Percentiles rank a stretch among this genome's conserved stretches.
Evolutionary conservation across 2,888 invertebrate species (phyloP).

Genomic region (Lasioglossum zephyrum): DNA sequence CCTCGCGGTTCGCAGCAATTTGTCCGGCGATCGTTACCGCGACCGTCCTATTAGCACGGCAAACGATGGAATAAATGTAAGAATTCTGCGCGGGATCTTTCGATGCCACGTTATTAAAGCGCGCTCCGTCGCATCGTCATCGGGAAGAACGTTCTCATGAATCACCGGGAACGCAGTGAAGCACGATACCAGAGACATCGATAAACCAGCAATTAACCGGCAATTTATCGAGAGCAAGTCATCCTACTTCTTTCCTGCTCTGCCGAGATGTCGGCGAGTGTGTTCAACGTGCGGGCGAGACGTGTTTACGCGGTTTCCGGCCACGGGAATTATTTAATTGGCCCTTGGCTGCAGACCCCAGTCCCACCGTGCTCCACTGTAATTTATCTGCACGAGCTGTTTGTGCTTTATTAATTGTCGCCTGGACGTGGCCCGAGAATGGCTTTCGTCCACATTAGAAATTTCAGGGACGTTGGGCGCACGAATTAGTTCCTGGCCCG

Average conservation of each 20-base stretch:
- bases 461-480: background rate
- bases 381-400: background rate
- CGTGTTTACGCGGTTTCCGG: background rate
- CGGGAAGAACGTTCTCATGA: background rate
- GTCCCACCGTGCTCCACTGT: background rate
- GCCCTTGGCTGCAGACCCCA: background rate
- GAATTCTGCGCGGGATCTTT: background rate
- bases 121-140: background rate
- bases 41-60: background rate
- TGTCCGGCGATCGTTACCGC: background rate
- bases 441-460: background rate
- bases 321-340: background rate
- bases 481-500: no score
- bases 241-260: background rate
- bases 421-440: background rate
- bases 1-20: background rate
- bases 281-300: background rate
- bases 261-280: background rate
- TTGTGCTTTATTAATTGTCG: background rate
- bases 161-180: background rate
- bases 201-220: constrained; percentile 44
- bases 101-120: constrained; percentile 21
- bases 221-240: constrained; percentile 20
- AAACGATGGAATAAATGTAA: constrained; percentile 7
- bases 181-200: constrained; percentile 26